Evolutionary conservation across 1,140 invertebrate species (phyloP), one percentile per base, ranked within the genome.

Genomic region (Zaprionus africanus): DNA sequence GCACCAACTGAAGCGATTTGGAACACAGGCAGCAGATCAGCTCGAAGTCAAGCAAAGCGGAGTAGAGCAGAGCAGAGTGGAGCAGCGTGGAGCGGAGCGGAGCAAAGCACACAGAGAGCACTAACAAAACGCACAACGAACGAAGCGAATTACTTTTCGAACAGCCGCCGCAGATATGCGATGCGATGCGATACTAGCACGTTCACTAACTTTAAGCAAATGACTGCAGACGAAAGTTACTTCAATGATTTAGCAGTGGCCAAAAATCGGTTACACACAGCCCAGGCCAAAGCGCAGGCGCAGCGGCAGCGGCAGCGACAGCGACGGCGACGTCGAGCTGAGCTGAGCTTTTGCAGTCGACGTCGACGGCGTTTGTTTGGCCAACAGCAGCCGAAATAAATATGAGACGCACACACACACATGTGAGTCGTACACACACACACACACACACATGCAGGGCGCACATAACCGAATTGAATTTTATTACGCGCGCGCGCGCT

Each of bases 131-230:
- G 28, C 65, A 24, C 12, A 17, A 67, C 46, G 24, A 28, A 36
- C 36, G 12, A 74, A 17, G 19, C 61, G 56, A 56, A 71, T 67
- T 63, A 74, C 51, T 70, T 65, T 59, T 36, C 34, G 24, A 67
- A 64, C 60, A 79, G 82, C 76, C 72, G 90, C 66, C 73, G 81
- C 81, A 82, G 82, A 78, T 78, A 82, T 78, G 41, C 41, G 41
- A 24, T 51, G 46, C 46, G 46, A 51, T 43, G 85, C 90, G 91
- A 91, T 92, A 92, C 91, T 92, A 88, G 87, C 91, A 79, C 91
- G 91, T 92, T 92, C 91, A 92, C 91, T 92, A 92, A 92, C 91
- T 92, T 90, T 92, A 92, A 92, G 90, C 91, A 92, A 92, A 92
- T 92, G 91, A 92, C 86, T 92, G 87, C 91, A 91, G 90, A 92